phyloP scores from a whole-genome alignment of 2,797 vertebrate genomes.

The Simalia tracyae region DNA sequence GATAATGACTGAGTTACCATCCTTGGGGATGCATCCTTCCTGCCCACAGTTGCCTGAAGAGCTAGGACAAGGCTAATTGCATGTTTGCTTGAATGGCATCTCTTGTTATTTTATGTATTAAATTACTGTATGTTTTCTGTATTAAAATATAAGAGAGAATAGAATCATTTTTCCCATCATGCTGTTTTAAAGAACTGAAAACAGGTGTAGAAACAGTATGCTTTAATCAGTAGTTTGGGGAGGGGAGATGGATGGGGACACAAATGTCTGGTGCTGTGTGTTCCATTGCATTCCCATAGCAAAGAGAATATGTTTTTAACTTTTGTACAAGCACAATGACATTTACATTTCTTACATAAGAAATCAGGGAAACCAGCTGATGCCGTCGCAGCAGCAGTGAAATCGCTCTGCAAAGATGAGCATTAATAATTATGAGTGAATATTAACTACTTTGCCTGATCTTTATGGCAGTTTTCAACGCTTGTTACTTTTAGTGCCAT shows the following conservation, averaged over 20 bases:
- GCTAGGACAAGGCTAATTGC: not conserved
- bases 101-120: not conserved
- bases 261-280: slow-evolving; percentile 2
- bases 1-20: not conserved
- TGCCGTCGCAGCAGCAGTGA: slow-evolving; percentile 33
- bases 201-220: not conserved
- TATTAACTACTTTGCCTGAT: slow-evolving; percentile 57
- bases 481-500: slow-evolving; percentile 37
- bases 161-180: not conserved
- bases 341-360: slow-evolving; percentile 59
- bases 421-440: slow-evolving; percentile 60
- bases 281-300: slow-evolving; percentile 24
- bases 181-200: not conserved
- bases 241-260: slow-evolving; percentile 8
- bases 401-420: slow-evolving; percentile 46
- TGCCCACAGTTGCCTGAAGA: not conserved
- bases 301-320: slow-evolving; percentile 31
- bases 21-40: not conserved
- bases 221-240: not conserved
- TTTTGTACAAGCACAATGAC: slow-evolving; percentile 48
- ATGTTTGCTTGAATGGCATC: not conserved
- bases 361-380: slow-evolving; percentile 10
- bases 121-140: not conserved
- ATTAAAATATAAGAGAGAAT: not conserved
- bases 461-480: slow-evolving; percentile 54